Evolutionary conservation across 2,888 invertebrate genomes (phyloP), one percentile per base, ranked within the genome.

Genomic region (Odontocerum albicorne): DNA sequence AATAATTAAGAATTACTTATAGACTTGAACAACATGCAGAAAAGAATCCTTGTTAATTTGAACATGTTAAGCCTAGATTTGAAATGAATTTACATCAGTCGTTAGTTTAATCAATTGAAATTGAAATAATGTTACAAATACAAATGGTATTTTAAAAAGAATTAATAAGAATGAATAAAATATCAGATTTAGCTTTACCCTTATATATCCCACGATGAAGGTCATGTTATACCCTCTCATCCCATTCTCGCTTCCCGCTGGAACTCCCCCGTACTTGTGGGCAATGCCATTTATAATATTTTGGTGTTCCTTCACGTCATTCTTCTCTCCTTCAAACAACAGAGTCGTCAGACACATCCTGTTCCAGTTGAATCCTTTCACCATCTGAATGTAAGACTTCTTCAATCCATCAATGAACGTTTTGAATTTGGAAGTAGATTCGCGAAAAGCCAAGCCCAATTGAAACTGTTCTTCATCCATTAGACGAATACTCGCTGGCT

Each of bases 391-490:
- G 72, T 96, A 96, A 22, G 89, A 75, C 63, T 89, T 89, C 68
- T 96, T 96, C 1, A 96, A 66, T 0, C 84, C 84, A 63, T 96
- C 95, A 4, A 90, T 69, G 1, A 92, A 66, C 6, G 84, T 77
- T 1, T 84, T 81, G 15, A 85, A 77, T 77, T 87, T 85, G 0
- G 72, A 72, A 56, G 64, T 73, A 57, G 75, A 80, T 0, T 85
- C 81, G 65, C 89, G 86, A 2, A 93, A 72, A 0, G 88, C 83
- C 68, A 90, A 87, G 0, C 92, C 98, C 73, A 99, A 92, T 62
- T 90, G 85, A 70, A 99, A 99, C 79, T 99, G 99, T 62, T 94
- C 92, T 66, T 99, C 98, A 71, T 99, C 98, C 90, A 99, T 91
- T 4, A 99, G 80, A 15, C 98, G 82, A 57, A 99, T 90, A 12